These are phyloP conservation scores for Pardalotus punctatus DNA, from an alignment of 2,113 vertebrate species.

Conservation along the genomic window DNA sequence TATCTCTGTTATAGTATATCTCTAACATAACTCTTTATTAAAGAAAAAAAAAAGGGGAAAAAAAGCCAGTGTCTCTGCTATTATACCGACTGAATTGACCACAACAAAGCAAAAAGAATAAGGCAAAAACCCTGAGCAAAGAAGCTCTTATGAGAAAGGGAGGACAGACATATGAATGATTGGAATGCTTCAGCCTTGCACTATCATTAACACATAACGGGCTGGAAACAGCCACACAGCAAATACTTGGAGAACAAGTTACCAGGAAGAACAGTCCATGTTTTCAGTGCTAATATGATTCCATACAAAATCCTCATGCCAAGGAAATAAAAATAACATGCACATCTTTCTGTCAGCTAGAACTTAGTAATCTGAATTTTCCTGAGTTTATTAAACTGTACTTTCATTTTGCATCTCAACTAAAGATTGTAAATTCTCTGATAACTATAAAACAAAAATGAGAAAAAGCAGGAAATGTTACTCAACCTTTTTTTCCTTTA, in stretches of 20 bases:
- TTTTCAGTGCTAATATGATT: conserved; percentile 29
- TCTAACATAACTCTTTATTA: conserved; percentile 71
- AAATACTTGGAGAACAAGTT: conserved; percentile 49
- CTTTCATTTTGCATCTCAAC: not conserved
- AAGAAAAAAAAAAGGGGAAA: not conserved
- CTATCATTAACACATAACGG: conserved; percentile 67
- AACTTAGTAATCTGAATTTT: not conserved
- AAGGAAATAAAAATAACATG: conserved; percentile 44
- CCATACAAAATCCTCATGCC: conserved; percentile 29
- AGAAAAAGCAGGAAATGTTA: not conserved
- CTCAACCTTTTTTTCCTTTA: not conserved
- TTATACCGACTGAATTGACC: conserved; percentile 69
- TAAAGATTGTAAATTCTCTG: not conserved
- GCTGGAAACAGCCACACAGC: conserved; percentile 41
- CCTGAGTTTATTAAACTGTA: not conserved
- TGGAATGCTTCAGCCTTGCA: conserved; percentile 67
- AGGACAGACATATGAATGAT: conserved; percentile 67
- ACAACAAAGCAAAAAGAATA: conserved; percentile 71
- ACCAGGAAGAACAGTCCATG: conserved; percentile 51
- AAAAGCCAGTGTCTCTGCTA: conserved; percentile 58
- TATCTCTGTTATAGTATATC: conserved; percentile 70
- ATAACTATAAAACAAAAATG: not conserved
- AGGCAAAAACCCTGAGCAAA: conserved; percentile 43
- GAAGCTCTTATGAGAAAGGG: conserved; percentile 60
- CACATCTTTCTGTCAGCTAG: not conserved